Percentiles rank a stretch among this genome's conserved stretches.
phyloP scores from a whole-genome alignment of 1,140 invertebrate species.

The Drosophila neocordata region DNA sequence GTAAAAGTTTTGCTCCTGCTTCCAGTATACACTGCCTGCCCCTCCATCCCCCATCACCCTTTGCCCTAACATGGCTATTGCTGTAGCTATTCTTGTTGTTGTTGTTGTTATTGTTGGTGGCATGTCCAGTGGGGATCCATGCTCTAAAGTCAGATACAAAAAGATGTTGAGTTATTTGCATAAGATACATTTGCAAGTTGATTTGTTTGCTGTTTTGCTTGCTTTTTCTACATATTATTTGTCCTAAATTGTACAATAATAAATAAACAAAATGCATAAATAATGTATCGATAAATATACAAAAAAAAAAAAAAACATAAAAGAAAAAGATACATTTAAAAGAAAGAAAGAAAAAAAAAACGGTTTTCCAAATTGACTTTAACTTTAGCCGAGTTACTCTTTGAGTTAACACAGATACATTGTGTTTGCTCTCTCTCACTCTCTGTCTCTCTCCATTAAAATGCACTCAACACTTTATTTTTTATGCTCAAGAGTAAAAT shows the following conservation, averaged over 20 bases:
- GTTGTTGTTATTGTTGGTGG: slow-evolving; percentile 1
- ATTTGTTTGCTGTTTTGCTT: slow-evolving; percentile 5
- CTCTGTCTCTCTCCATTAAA: not conserved
- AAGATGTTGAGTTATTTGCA: slow-evolving; percentile 9
- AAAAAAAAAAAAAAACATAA: not conserved
- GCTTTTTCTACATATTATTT: slow-evolving; percentile 1
- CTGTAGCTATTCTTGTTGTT: not conserved
- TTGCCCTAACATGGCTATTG: too few relatives aligned
- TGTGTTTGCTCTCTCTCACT: too few relatives aligned
- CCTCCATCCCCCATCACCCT: too few relatives aligned
- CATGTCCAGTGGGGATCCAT: slow-evolving; percentile 3
- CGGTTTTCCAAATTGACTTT: not conserved
- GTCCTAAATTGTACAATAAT: slow-evolving; percentile 7
- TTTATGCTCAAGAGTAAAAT: not conserved
- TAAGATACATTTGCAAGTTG: slow-evolving; percentile 11
- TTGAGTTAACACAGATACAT: not conserved
- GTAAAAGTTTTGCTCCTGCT: slow-evolving; percentile 46
- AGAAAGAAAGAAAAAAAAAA: not conserved
- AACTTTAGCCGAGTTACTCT: not conserved
- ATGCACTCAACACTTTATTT: not conserved
- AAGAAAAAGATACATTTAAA: not conserved
- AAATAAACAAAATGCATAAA: slow-evolving; percentile 9
- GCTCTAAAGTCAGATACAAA: not conserved
- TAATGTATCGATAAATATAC: slow-evolving; percentile 6
- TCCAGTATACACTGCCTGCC: slow-evolving; percentile 20